Percentiles rank a stretch among this genome's conserved stretches.
phyloP scores from a whole-genome alignment of 2,797 vertebrate genomes.

The Ispidina lecontei region DNA sequence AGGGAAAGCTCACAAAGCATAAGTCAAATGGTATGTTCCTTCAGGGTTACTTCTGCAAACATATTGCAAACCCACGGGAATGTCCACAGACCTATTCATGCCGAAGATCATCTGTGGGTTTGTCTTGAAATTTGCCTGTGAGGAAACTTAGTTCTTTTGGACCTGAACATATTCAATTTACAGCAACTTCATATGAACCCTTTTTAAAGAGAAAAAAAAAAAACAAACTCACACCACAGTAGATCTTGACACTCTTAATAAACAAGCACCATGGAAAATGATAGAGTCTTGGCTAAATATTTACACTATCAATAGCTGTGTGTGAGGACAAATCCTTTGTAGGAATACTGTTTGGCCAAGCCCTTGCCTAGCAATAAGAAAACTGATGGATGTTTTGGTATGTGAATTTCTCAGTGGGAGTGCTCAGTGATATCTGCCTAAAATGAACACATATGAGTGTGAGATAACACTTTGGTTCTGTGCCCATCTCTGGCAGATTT shows the following conservation, averaged over 20 bases:
- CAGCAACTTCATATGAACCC: conserved; percentile 15
- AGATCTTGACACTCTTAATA: conserved; percentile 20
- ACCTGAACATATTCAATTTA: conserved; percentile 57
- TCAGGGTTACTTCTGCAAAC: conserved; percentile 52
- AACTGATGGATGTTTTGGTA: conserved; percentile 32
- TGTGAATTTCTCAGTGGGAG: not conserved
- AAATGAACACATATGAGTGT: not conserved
- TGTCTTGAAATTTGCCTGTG: conserved; percentile 52
- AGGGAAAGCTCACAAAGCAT: not conserved
- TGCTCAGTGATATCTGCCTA: not conserved
- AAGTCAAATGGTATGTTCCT: conserved; percentile 33
- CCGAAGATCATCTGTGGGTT: conserved; percentile 56
- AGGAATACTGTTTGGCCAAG: conserved; percentile 46
- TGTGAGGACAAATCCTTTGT: conserved; percentile 1
- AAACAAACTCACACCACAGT: not conserved
- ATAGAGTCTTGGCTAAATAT: conserved; percentile 40
- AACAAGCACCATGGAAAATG: conserved; percentile 14
- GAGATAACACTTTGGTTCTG: conserved; percentile 22
- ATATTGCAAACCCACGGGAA: conserved; percentile 59
- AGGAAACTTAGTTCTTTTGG: conserved; percentile 57
- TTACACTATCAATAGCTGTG: conserved; percentile 21
- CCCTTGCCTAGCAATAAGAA: conserved; percentile 21
- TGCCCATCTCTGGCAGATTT: not conserved
- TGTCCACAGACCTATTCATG: conserved; percentile 42
- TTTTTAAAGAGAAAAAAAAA: conserved; percentile 6